A percentile compares a stretch with the other conserved stretches of the same genome.
Conservation (phyloP, 2,888 invertebrate species). For the Amiota minor region DNA sequence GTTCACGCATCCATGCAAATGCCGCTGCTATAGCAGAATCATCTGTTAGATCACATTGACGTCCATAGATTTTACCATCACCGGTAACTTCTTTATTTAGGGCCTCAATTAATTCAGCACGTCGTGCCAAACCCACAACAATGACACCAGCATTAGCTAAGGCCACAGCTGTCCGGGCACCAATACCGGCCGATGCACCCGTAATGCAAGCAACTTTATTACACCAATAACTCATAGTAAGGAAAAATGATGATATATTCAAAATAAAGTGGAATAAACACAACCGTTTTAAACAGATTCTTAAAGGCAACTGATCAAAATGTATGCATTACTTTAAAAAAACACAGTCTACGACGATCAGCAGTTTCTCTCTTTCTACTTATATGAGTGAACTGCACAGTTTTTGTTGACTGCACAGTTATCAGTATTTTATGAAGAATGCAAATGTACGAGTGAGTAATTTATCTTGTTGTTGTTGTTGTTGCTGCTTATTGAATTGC, state of each 20-base stretch:
- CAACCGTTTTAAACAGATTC: background rate
- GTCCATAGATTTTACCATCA: constrained; percentile 67
- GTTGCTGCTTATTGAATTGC: background rate
- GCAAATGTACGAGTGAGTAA: too few species aligned
- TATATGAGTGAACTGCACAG: background rate
- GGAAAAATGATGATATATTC: background rate
- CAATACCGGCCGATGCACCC: constrained; percentile 74
- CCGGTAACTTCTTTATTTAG: constrained; percentile 65
- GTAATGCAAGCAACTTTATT: constrained; percentile 73
- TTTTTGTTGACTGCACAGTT: background rate
- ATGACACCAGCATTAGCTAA: constrained; percentile 74
- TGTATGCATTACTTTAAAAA: too few species aligned
- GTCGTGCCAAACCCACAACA: constrained; percentile 76
- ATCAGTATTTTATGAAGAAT: background rate
- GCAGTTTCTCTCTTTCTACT: too few species aligned
- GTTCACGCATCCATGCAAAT: constrained; percentile 67
- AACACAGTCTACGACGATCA: too few species aligned
- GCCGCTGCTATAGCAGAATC: constrained; percentile 63
- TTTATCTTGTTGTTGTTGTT: too few species aligned
- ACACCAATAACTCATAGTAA: constrained; percentile 57
- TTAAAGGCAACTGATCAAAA: constrained; percentile 3
- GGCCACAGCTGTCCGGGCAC: constrained; percentile 70
- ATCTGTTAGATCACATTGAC: constrained; percentile 70
- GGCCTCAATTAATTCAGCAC: constrained; percentile 73
- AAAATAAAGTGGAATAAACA: background rate